Evolutionary conservation across 2,797 vertebrate genomes (phyloP).

Genomic region (Cetoscarus ocellatus): DNA sequence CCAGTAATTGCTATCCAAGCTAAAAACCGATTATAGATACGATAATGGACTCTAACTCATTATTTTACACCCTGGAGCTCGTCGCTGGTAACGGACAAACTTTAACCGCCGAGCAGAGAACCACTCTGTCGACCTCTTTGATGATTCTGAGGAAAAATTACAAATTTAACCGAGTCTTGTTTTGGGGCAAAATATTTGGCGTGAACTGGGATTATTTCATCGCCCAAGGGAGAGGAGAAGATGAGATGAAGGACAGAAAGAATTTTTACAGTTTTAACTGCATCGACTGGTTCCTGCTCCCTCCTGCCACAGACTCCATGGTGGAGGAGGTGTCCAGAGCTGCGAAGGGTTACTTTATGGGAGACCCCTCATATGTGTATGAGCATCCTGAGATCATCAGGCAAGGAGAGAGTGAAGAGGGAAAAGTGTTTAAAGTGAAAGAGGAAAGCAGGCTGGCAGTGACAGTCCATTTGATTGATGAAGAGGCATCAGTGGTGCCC

Average conservation of each 20-base stretch:
- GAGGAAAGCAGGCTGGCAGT: conserved; percentile 91
- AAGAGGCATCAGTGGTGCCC: conserved; percentile 89
- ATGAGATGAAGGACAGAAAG: conserved; percentile 86
- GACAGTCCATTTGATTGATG: conserved; percentile 88
- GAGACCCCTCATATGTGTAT: conserved; percentile 91
- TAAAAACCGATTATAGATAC: not conserved
- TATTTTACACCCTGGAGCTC: conserved; percentile 85
- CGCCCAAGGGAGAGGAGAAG: conserved; percentile 87
- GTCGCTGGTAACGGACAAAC: conserved; percentile 83
- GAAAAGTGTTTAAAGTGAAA: conserved; percentile 76
- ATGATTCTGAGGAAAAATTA: conserved; percentile 88
- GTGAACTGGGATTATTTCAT: conserved; percentile 90
- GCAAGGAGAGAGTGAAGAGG: conserved; percentile 71
- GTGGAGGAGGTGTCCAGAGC: conserved; percentile 61
- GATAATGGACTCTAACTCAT: conserved; percentile 84
- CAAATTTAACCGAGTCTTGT: conserved; percentile 87
- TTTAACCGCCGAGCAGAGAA: conserved; percentile 86
- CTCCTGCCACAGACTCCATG: conserved; percentile 82
- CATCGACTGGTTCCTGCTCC: conserved; percentile 93
- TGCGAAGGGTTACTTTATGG: conserved; percentile 89
- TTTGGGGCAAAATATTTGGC: conserved; percentile 94
- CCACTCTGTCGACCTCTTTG: conserved; percentile 87
- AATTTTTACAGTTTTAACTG: conserved; percentile 93
- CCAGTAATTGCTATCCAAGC: fast-evolving
- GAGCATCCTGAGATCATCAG: conserved; percentile 68